Conservation (phyloP, 1,140 invertebrate genomes). For the Solen grandis region DNA sequence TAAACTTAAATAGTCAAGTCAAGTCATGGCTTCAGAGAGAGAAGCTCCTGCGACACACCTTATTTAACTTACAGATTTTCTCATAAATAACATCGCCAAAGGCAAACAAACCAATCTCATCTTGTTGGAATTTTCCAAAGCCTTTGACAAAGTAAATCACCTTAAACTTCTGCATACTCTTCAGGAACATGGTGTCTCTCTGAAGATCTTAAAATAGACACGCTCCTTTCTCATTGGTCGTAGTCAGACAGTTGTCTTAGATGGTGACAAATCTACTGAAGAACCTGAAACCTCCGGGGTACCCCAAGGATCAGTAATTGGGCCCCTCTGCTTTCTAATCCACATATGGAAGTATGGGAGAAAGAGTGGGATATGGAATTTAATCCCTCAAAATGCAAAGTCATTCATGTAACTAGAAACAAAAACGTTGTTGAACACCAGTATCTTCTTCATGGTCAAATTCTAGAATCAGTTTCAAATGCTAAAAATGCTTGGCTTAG, state of each 20-base stretch:
- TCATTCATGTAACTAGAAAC: constrained; percentile 2
- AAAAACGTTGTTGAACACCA: neutral
- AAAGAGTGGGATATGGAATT: neutral
- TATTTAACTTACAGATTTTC: constrained; percentile 11
- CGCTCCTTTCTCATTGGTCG: constrained; percentile 14
- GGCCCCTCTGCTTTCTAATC: neutral
- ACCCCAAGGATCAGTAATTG: constrained; percentile 13
- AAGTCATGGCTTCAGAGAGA: no score
- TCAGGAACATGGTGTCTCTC: constrained; percentile 12
- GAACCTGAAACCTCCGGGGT: constrained; percentile 22
- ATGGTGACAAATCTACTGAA: constrained; percentile 1
- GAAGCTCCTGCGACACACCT: neutral
- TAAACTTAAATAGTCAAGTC: no score
- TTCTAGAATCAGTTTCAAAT: neutral
- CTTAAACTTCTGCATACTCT: neutral
- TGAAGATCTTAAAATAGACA: neutral
- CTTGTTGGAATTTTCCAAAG: constrained; percentile 5
- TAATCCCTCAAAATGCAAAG: no score
- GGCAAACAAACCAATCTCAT: constrained; percentile 34
- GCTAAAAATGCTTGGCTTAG: no score
- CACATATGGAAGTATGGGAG: neutral
- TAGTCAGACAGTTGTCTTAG: neutral
- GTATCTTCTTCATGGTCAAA: neutral
- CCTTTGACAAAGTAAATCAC: constrained; percentile 12
- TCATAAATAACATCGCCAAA: neutral